Conservation (phyloP, 1,140 invertebrate genomes). For the Druon quercuslanigerum region DNA sequence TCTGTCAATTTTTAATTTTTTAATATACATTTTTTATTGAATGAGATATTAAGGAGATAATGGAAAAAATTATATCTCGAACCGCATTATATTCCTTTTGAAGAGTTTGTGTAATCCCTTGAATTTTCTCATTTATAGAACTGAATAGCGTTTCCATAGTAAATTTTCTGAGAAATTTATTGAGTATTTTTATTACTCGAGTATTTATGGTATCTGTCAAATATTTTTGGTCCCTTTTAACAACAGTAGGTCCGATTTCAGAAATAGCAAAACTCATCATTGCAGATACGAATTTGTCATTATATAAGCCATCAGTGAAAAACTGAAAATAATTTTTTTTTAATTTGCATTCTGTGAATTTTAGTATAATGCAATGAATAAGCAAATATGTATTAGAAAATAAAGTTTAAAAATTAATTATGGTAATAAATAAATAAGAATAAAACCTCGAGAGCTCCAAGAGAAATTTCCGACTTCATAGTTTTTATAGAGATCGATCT, state of each 20-base stretch:
- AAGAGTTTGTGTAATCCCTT: background rate
- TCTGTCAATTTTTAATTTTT: too few species aligned
- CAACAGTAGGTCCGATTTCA: constrained; percentile 37
- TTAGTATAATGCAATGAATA: background rate
- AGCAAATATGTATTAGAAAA: background rate
- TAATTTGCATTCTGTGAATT: too few species aligned
- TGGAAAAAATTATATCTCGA: too few species aligned
- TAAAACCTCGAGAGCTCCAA: background rate
- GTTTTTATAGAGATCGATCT: background rate
- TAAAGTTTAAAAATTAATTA: background rate
- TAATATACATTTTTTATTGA: too few species aligned
- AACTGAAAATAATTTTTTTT: constrained; percentile 38
- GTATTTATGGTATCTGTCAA: constrained; percentile 34
- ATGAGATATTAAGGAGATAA: too few species aligned
- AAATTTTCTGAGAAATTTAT: constrained; percentile 29
- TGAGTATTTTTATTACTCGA: constrained; percentile 9
- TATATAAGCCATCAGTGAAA: constrained; percentile 44
- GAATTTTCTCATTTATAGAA: too few species aligned
- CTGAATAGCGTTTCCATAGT: background rate
- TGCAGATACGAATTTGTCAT: constrained; percentile 47
- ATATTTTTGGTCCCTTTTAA: constrained; percentile 43
- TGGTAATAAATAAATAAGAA: background rate
- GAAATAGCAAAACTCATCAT: constrained; percentile 43
- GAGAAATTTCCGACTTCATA: constrained; percentile 9
- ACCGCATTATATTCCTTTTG: background rate